These are phyloP conservation scores for Watersipora subatra DNA, from an alignment of 1,140 invertebrate genomes.

Conservation along the genomic window DNA sequence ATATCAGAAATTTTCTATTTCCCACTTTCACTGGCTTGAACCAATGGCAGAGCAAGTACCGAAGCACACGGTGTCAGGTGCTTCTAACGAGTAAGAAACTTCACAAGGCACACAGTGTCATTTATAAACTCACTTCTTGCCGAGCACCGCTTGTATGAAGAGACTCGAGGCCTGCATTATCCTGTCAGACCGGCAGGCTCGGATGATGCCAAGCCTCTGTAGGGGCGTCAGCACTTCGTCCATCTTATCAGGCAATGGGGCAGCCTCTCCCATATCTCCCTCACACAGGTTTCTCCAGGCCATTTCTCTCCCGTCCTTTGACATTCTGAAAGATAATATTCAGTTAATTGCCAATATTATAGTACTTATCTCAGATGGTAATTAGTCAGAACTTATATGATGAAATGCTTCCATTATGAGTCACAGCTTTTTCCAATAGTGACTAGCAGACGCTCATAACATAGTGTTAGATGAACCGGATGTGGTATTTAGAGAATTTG, in stretches of 20 bases:
- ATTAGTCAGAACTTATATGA: too few species aligned
- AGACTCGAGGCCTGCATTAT: constrained; percentile 28
- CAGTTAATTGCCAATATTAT: constrained; percentile 19
- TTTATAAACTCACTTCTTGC: constrained; percentile 30
- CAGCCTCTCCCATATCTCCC: constrained; percentile 30
- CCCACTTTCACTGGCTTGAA: too few species aligned
- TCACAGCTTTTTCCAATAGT: too few species aligned
- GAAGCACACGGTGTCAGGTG: too few species aligned
- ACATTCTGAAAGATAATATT: constrained; percentile 37
- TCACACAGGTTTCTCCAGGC: constrained; percentile 38
- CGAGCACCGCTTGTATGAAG: constrained; percentile 30
- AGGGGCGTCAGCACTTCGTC: constrained; percentile 28
- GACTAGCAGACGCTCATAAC: too few species aligned
- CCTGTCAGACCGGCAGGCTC: constrained; percentile 33
- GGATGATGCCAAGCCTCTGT: constrained; percentile 31
- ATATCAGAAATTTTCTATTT: too few species aligned
- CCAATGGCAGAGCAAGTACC: too few species aligned
- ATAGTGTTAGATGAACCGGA: too few species aligned
- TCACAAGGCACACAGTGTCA: neutral
- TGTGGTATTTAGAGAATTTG: too few species aligned
- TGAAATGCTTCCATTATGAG: too few species aligned
- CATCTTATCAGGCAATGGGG: constrained; percentile 34
- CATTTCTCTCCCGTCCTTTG: constrained; percentile 36
- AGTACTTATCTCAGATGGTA: too few species aligned
- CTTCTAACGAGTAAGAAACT: too few species aligned